These are phyloP conservation scores for Denticeps clupeoides DNA, from an alignment of 2,797 vertebrate species.

Conservation along the genomic window DNA sequence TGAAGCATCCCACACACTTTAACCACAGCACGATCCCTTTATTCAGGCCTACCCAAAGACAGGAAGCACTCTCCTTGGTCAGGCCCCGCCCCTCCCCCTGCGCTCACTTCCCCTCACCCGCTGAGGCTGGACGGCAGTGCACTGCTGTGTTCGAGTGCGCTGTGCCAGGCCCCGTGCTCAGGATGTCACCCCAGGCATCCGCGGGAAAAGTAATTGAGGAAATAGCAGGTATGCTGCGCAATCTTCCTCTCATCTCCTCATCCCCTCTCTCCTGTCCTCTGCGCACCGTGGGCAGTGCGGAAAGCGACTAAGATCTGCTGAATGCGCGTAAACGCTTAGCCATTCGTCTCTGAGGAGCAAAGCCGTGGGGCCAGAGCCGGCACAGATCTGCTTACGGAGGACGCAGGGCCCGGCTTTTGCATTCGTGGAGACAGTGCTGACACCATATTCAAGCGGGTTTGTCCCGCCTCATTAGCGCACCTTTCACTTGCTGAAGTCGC, in stretches of 20 bases:
- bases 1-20: too few relatives aligned
- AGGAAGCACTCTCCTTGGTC: too few relatives aligned
- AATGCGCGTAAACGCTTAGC: background rate
- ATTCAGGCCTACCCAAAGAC: too few relatives aligned
- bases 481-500: too few relatives aligned
- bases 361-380: background rate
- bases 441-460: background rate
- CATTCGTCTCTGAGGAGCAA: background rate
- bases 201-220: slow-evolving; percentile 35
- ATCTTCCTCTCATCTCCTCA: slow-evolving; percentile 25
- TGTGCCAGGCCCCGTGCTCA: background rate
- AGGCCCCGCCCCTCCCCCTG: slow-evolving; percentile 2
- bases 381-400: background rate
- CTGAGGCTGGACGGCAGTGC: background rate
- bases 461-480: too few relatives aligned
- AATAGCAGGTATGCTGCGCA: slow-evolving; percentile 46
- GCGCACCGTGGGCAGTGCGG: slow-evolving; percentile 45
- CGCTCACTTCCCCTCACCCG: background rate
- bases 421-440: background rate
- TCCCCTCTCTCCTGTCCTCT: slow-evolving; percentile 23
- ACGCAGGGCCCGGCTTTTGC: background rate
- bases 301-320: slow-evolving; percentile 46
- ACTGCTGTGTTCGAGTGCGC: background rate
- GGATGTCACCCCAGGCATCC: slow-evolving; percentile 48
- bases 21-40: too few relatives aligned